Evolutionary conservation across 2,888 invertebrate genomes (phyloP), one percentile per base, ranked within the genome.

Genomic region (Isotomurus palustris): DNA sequence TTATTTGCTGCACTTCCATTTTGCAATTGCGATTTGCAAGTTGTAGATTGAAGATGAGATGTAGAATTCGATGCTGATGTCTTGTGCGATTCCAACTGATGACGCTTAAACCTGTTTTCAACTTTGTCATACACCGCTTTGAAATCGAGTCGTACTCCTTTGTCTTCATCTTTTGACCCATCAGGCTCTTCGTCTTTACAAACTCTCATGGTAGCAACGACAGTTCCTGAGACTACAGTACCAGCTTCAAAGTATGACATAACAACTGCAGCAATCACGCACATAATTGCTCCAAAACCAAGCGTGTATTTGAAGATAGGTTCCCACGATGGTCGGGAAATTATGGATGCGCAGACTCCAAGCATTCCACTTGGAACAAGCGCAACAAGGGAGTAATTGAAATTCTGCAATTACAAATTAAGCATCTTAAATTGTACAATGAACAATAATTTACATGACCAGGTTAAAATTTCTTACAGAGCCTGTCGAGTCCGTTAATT

Each of bases 271-370:
- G 84, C 80, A 69, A 85, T 73, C 65, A 88, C 78, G 68, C 85
- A 77, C 63, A 83, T 79, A 51, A 78, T 75, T 73, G 84, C 82
- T 68, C 84, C 77, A 69, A 77, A 78, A 56, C 82, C 78, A 43
- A 81, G 80, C 54, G 78, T 76, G 73, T 81, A 87, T 72, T 87
- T 87, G 49, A 90, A 76, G 21, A 81, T 76, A 4, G 79, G 77
- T 74, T 91, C 91, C 88, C 89, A 92, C 2, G 76, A 75, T 0
- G 91, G 92, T 40, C 91, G 81, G 2, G 82, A 81, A 50, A 91
- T 75, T 2, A 83, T 80, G 12, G 80, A 78, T 0, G 85, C 82
- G 74, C 92, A 91, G 49, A 80, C 76, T 10, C 82, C 80, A 61
- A 91, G 76, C 71, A 84, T 82, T 62, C 83, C 80, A 0, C 78